Conservation (phyloP, 2,113 vertebrate genomes). For the Petroica traversi region DNA sequence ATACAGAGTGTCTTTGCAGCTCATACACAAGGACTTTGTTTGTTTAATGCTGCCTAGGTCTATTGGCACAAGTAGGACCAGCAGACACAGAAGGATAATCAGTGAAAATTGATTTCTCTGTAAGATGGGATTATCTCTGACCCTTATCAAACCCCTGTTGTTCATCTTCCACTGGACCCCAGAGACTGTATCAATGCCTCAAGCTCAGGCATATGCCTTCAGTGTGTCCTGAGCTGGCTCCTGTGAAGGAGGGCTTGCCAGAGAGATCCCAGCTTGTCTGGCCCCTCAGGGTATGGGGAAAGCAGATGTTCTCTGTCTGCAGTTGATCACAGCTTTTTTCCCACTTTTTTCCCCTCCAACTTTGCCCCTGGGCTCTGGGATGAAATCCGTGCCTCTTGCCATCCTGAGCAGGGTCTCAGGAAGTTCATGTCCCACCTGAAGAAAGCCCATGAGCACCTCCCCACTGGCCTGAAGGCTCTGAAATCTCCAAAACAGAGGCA, state of each 20-base stretch:
- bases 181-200: neutral
- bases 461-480: neutral
- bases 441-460: neutral
- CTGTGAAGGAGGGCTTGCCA: neutral
- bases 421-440: neutral
- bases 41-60: neutral
- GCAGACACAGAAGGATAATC: neutral
- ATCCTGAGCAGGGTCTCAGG: neutral
- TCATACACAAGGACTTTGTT: neutral
- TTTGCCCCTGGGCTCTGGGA: neutral
- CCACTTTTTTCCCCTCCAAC: neutral
- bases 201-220: neutral
- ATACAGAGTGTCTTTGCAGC: neutral
- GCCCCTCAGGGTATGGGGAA: neutral
- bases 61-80: neutral
- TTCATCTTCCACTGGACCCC: neutral
- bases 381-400: neutral
- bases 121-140: neutral
- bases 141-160: neutral
- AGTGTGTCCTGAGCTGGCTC: neutral
- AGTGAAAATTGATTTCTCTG: neutral
- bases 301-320: neutral
- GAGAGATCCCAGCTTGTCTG: neutral
- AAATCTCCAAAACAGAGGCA: neutral
- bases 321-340: neutral